Conservation (phyloP, 2,113 vertebrate genomes). For the Etheostoma cragini region DNA sequence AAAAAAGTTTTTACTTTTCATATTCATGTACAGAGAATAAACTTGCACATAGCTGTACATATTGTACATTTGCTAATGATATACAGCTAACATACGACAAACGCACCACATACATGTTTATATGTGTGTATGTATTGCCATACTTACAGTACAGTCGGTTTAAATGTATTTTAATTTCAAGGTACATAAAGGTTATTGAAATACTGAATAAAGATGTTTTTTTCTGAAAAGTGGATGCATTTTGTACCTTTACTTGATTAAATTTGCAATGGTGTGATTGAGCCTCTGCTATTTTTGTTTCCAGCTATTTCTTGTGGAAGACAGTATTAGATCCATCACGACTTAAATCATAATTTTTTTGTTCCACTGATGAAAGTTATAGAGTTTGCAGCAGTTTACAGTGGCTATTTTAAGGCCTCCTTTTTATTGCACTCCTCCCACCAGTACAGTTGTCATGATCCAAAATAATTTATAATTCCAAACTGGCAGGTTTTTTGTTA, state of each 20-base stretch:
- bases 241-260: constrained; percentile 61
- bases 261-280: constrained; percentile 49
- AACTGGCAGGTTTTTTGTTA: constrained; percentile 87
- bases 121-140: constrained; percentile 86
- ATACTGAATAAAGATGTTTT: constrained; percentile 81
- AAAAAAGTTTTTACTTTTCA: constrained; percentile 80
- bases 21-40: constrained; percentile 83
- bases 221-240: constrained; percentile 63
- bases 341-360: constrained; percentile 64
- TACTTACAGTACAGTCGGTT: constrained; percentile 83
- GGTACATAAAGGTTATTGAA: constrained; percentile 81
- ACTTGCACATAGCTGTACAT: constrained; percentile 86
- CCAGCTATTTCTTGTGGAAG: constrained; percentile 61
- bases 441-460: constrained; percentile 81
- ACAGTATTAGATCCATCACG: constrained; percentile 83
- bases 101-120: constrained; percentile 84
- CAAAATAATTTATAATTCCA: constrained; percentile 85
- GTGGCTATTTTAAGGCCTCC: constrained; percentile 5
- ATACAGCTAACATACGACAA: constrained; percentile 77
- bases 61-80: constrained; percentile 86
- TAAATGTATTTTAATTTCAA: constrained; percentile 86
- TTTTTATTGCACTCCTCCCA: constrained; percentile 78
- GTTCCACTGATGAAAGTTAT: constrained; percentile 18
- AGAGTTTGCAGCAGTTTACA: constrained; percentile 22
- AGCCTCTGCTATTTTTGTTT: constrained; percentile 55